phyloP scores from a whole-genome alignment of 2,888 invertebrate species.

The Diarsia dahlii region DNA sequence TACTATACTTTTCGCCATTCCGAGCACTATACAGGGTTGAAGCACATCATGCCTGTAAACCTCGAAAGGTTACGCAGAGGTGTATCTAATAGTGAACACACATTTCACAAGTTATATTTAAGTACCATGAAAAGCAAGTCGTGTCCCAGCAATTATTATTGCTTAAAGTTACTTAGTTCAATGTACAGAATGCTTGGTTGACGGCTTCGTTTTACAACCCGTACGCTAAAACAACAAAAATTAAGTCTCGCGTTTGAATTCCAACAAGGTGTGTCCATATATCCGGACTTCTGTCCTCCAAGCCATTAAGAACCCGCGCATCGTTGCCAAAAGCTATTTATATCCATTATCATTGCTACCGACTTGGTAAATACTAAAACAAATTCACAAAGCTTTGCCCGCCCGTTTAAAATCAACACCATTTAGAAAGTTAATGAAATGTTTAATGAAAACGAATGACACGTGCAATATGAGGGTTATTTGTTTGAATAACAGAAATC shows the following conservation, averaged over 20 bases:
- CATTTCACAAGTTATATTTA: too few relatives aligned
- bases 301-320: not conserved
- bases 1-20: slow-evolving; percentile 5
- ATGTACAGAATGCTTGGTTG: too few relatives aligned
- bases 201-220: too few relatives aligned
- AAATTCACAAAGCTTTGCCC: slow-evolving; percentile 7
- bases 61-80: too few relatives aligned
- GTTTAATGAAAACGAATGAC: slow-evolving; percentile 51
- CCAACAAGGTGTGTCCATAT: not conserved
- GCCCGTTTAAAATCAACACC: slow-evolving; percentile 53
- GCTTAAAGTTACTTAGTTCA: too few relatives aligned
- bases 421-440: slow-evolving; percentile 57
- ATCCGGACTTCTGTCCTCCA: not conserved
- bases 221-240: not conserved
- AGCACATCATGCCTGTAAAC: too few relatives aligned
- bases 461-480: slow-evolving; percentile 25
- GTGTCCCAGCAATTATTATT: too few relatives aligned
- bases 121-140: too few relatives aligned
- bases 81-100: too few relatives aligned
- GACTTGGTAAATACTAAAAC: slow-evolving; percentile 39
- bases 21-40: not conserved
- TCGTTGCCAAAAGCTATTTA: slow-evolving; percentile 19
- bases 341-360: slow-evolving; percentile 21
- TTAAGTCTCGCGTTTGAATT: not conserved
- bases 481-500: slow-evolving; percentile 27